Percentiles rank a stretch among this genome's conserved stretches.
These are phyloP conservation scores for Oreortyx pictus DNA, from an alignment of 2,797 vertebrate species.

Conservation along the genomic window DNA sequence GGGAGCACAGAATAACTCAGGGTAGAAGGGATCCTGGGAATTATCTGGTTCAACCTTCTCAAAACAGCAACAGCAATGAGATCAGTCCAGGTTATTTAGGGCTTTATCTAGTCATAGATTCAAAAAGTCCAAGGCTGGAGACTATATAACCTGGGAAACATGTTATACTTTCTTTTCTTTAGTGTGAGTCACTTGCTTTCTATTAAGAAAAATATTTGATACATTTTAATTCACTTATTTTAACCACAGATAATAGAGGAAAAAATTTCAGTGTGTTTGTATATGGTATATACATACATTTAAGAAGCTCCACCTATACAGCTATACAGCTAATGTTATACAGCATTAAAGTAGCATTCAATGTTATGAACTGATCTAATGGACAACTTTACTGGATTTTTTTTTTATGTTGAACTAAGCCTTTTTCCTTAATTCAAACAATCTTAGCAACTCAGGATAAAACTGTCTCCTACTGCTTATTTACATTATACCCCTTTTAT, in stretches of 20 bases:
- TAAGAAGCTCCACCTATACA: not conserved
- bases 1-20: not conserved
- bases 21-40: not conserved
- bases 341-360: not conserved
- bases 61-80: not conserved
- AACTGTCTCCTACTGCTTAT: not conserved
- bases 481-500: not conserved
- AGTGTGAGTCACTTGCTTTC: not conserved
- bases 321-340: not conserved
- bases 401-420: not conserved
- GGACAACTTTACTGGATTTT: not conserved
- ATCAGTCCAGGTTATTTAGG: not conserved
- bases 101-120: not conserved
- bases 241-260: not conserved
- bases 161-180: not conserved
- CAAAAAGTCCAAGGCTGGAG: not conserved
- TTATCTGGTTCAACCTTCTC: not conserved
- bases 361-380: not conserved
- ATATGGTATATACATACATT: not conserved
- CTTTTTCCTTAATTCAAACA: not conserved
- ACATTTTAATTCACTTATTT: not conserved
- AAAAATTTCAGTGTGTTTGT: not conserved
- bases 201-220: not conserved
- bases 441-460: not conserved
- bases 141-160: not conserved